Evolutionary conservation across 2,888 invertebrate genomes (phyloP), one percentile per base, ranked within the genome.

Genomic region (Cryptocephalus primarius): DNA sequence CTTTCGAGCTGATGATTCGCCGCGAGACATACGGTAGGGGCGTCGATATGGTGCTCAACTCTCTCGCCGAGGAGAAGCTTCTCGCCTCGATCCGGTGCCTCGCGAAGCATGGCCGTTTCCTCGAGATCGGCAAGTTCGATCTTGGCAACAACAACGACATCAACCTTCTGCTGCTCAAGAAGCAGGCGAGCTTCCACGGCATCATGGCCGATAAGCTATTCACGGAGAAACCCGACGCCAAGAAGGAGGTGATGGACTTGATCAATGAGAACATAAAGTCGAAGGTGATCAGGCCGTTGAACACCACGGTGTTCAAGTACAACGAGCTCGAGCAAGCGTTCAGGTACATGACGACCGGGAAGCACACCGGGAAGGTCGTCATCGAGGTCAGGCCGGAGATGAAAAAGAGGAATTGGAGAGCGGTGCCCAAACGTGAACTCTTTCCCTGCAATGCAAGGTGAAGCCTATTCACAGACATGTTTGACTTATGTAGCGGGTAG

Each of bases 1-100:
- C 84, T 1, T 97, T 97, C 67, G 94, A 95, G 66, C 78, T 82
- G 54, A 82, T 93, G 78, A 78, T 97, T 45, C 75, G 84, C 57
- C 75, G 74, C 42, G 78, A 82, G 60, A 95, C 95, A 0, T 75
- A 83, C 8, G 94, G 95, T 9, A 75, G 76, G 56, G 94, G 95
- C 34, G 95, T 97, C 0, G 89, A 97, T 62, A 72, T 94, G 44
- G 87, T 96, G 10, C 71, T 92, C 8, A 97, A 97, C 68, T 94
- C 93, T 0, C 71, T 97, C 39, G 82, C 94, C 1, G 94, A 91
- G 61, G 94, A 96, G 40, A 95, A 95, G 68, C 75, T 95, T 1
- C 76, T 79, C 60, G 86, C 82, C 0, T 82, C 82, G 0, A 66
- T 81, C 0, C 70, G 80, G 3, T 83, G 83, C 54, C 65, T 83